Conservation (phyloP, 2,797 vertebrate species). For the Enteromius anoplus region DNA sequence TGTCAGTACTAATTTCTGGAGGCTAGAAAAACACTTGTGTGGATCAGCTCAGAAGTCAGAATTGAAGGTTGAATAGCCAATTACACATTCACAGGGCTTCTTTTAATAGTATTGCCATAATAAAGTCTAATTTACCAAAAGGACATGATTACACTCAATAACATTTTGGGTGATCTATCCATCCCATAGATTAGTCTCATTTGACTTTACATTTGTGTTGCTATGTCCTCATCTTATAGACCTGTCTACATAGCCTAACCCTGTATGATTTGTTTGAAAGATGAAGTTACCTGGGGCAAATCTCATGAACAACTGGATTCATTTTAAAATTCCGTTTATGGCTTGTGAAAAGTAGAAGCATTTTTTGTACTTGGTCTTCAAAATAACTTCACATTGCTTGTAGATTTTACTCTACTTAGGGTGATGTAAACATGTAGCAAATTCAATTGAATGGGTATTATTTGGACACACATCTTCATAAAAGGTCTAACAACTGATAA, state of each 20-base stretch:
- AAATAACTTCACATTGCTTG: not conserved
- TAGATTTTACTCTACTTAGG: too few relatives aligned
- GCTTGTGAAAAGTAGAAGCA: not conserved
- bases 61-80: conserved; percentile 1
- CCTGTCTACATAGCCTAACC: not conserved
- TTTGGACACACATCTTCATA: too few relatives aligned
- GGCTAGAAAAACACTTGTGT: not conserved
- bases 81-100: not conserved
- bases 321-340: not conserved
- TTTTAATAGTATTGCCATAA: not conserved
- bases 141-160: not conserved
- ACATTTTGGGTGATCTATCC: not conserved
- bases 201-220: not conserved
- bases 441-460: too few relatives aligned
- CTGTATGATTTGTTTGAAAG: not conserved
- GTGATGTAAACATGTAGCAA: too few relatives aligned
- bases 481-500: too few relatives aligned
- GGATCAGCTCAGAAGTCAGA: not conserved
- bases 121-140: not conserved
- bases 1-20: conserved; percentile 38
- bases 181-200: conserved; percentile 4
- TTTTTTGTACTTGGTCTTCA: not conserved
- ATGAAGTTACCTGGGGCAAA: not conserved
- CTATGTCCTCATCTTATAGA: not conserved
- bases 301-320: not conserved